Base-by-base conservation (phyloP, 2,113 vertebrate species). In the Vicugna pacos region DNA sequence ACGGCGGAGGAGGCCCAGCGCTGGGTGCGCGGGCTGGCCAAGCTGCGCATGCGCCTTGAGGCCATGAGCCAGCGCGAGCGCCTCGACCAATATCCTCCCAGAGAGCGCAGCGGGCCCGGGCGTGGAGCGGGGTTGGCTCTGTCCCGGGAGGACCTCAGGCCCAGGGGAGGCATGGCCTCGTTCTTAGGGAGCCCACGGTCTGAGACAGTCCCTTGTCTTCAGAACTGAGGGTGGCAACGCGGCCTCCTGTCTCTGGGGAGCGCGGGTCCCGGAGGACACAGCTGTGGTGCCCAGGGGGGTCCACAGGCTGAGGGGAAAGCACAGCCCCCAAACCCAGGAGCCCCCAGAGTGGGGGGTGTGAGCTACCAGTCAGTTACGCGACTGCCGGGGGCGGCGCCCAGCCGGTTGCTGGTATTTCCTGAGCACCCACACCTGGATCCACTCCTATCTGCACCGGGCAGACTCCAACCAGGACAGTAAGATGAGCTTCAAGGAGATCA, bases 401-500 rank as follows among this genome's bases (percentile, higher is more conserved):
- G 8, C 0, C 28, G 42, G 0, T 38, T 7, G 30, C 8, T 8
- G 10, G 3, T 91, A 22, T 97, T 98, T 98, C 98, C 98, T 99
- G 98, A 99, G 28, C 98, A 35, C 92, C 32, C 22, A 2, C 86
- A 99, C 98, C 94, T 99, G 99, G 99, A 99, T 99, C 98, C 99
- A 99, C 0, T 98, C 99, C 89, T 99, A 99, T 95, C 98, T 99
- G 98, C 99, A 98, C 96, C 98, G 98, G 70, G 99, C 99, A 0
- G 99, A 99, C 98, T 99, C 99, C 93, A 98, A 99, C 98, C 99
- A 99, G 95, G 99, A 99, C 67, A 99, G 99, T 73, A 99, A 99
- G 98, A 99, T 99, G 99, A 99, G 99, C 95, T 99, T 99, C 97
- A 98, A 99, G 15, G 99, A 99, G 97, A 99, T 99, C 96, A 99